A percentile compares a stretch with the other conserved stretches of the same genome.
Evolutionary conservation across 2,888 invertebrate genomes (phyloP).

Genomic region (Clistopyga incitator): DNA sequence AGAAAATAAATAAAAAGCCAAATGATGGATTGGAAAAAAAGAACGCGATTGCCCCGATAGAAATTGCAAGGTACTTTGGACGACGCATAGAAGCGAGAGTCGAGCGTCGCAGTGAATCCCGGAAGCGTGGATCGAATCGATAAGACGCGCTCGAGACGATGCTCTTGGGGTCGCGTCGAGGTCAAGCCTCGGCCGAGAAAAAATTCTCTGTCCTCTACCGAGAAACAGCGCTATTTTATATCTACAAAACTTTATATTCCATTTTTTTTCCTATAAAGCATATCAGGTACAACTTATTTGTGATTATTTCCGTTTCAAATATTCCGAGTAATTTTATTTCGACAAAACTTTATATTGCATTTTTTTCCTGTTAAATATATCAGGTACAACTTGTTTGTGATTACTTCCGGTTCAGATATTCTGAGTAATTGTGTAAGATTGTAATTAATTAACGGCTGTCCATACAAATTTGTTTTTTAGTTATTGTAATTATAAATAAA

Average conservation of each 20-base stretch:
- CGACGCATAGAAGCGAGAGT: neutral
- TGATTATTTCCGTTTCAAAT: no score
- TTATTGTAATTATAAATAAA: no score
- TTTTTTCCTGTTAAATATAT: no score
- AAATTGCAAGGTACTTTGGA: neutral
- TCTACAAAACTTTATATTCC: neutral
- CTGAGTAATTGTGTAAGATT: no score
- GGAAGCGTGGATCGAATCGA: constrained; percentile 55
- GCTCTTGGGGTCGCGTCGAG: constrained; percentile 10
- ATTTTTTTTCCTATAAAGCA: neutral
- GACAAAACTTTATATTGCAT: no score
- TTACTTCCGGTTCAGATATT: no score
- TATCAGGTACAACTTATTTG: no score
- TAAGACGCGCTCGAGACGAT: constrained; percentile 37
- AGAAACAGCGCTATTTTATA: neutral
- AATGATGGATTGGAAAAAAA: neutral
- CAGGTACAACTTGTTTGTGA: no score
- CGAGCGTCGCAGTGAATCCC: constrained; percentile 29
- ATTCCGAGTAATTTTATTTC: no score
- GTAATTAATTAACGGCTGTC: no score
- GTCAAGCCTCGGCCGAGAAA: constrained; percentile 13
- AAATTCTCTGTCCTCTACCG: neutral
- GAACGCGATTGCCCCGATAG: neutral
- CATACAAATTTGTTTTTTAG: no score
- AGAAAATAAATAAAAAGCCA: neutral